These are phyloP conservation scores for Ectemnius cavifrons DNA, from an alignment of 2,888 invertebrate genomes.

Conservation along the genomic window DNA sequence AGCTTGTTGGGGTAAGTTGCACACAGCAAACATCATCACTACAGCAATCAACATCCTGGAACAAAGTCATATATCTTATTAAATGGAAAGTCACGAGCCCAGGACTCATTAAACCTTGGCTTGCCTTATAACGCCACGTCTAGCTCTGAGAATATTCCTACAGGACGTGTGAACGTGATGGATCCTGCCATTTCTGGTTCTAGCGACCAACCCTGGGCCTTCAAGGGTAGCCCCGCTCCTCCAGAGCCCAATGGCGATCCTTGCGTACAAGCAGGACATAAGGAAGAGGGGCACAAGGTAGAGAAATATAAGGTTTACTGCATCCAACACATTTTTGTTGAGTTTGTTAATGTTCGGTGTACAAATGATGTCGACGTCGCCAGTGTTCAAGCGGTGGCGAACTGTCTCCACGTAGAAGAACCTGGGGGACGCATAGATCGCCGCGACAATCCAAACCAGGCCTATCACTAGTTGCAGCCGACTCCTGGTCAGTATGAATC, in stretches of 20 bases:
- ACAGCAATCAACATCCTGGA: slow-evolving; percentile 91
- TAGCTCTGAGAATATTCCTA: slow-evolving; percentile 87
- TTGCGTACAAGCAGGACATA: slow-evolving; percentile 85
- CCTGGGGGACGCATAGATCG: slow-evolving; percentile 90
- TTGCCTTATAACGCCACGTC: slow-evolving; percentile 87
- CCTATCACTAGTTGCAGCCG: slow-evolving; percentile 88
- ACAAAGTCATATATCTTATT: background rate
- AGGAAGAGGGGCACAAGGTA: slow-evolving; percentile 90
- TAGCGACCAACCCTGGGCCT: slow-evolving; percentile 60
- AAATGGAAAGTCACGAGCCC: background rate
- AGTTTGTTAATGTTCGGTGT: slow-evolving; percentile 87
- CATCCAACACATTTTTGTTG: slow-evolving; percentile 88
- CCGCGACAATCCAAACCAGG: slow-evolving; percentile 90
- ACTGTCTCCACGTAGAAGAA: slow-evolving; percentile 91
- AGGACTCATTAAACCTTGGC: slow-evolving; percentile 1
- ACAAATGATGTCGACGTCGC: slow-evolving; percentile 85
- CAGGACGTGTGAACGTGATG: slow-evolving; percentile 85
- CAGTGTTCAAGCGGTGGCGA: slow-evolving; percentile 81
- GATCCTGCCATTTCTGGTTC: slow-evolving; percentile 57
- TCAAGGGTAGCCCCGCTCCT: slow-evolving; percentile 79
- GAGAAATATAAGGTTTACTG: slow-evolving; percentile 89
- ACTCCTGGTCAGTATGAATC: slow-evolving; percentile 88
- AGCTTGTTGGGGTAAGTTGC: slow-evolving; percentile 93
- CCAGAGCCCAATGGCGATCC: slow-evolving; percentile 92
- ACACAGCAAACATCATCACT: slow-evolving; percentile 92